Evolutionary conservation across 2,888 invertebrate species (phyloP).

Genomic region (Trissoscelio sp.): DNA sequence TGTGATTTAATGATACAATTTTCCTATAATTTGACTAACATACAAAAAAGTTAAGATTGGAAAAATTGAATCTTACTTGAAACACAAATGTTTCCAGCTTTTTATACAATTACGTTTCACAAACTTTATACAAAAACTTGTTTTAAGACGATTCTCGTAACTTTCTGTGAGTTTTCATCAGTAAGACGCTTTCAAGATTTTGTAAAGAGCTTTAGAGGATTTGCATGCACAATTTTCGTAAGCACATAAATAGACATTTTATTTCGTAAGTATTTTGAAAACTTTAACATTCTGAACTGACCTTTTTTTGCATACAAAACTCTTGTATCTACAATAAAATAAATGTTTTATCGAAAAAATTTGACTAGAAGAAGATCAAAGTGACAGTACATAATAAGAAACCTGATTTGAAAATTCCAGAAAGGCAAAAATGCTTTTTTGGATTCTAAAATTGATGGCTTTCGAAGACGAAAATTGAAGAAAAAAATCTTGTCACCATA

Average conservation of each 20-base stretch:
- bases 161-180: constrained; percentile 4
- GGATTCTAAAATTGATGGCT: too few relatives aligned
- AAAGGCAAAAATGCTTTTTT: too few relatives aligned
- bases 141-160: constrained; percentile 37
- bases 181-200: constrained; percentile 12
- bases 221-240: constrained; percentile 12
- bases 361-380: too few relatives aligned
- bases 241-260: constrained; percentile 22
- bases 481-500: too few relatives aligned
- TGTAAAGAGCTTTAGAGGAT: constrained; percentile 21
- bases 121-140: constrained; percentile 11
- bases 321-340: too few relatives aligned
- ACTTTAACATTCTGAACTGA: too few relatives aligned
- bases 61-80: background rate
- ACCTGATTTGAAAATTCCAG: too few relatives aligned
- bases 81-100: background rate
- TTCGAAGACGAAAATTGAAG: too few relatives aligned
- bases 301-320: too few relatives aligned
- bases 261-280: background rate
- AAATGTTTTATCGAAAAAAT: too few relatives aligned
- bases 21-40: background rate
- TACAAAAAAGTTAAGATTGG: background rate
- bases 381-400: too few relatives aligned
- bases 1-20: too few relatives aligned
- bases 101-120: background rate